These are phyloP conservation scores for Branchinecta lynchi DNA, from an alignment of 1,140 invertebrate species.

Conservation along the genomic window DNA sequence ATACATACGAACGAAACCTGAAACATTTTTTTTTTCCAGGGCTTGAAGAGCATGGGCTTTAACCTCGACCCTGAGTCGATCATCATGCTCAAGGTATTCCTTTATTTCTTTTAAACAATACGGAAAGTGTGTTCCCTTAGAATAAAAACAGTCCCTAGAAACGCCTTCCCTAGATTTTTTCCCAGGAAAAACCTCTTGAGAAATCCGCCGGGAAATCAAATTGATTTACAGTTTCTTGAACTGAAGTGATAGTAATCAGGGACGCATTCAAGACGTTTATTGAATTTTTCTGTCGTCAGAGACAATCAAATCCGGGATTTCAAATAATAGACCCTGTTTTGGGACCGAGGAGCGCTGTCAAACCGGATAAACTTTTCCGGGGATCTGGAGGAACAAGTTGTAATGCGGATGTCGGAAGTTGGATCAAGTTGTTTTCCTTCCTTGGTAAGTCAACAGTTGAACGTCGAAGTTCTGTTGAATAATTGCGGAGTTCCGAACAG, in stretches of 20 bases:
- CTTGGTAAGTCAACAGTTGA: too few species aligned
- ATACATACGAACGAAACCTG: too few species aligned
- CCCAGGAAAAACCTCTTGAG: too few species aligned
- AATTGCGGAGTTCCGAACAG: too few species aligned
- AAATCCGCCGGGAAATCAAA: background rate
- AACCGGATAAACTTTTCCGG: too few species aligned
- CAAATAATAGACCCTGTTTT: too few species aligned
- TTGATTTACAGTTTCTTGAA: conserved; percentile 4
- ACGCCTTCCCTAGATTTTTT: too few species aligned
- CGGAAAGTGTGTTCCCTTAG: background rate
- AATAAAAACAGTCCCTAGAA: background rate
- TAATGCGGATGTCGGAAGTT: too few species aligned
- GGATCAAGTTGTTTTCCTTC: too few species aligned
- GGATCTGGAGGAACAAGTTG: too few species aligned
- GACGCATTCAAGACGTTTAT: background rate
- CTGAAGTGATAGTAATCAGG: background rate
- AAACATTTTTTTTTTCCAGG: conserved; percentile 40
- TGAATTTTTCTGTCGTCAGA: conserved; percentile 6
- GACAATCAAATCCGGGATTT: background rate
- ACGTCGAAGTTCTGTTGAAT: too few species aligned
- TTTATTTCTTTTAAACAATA: background rate
- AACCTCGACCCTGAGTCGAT: conserved; percentile 73
- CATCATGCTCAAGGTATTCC: conserved; percentile 72
- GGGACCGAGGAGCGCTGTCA: too few species aligned
- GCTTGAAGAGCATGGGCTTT: conserved; percentile 68